Evolutionary conservation across 92 coral and sea anemone species (phyloP).

Genomic region (Parazoanthus darwini): DNA sequence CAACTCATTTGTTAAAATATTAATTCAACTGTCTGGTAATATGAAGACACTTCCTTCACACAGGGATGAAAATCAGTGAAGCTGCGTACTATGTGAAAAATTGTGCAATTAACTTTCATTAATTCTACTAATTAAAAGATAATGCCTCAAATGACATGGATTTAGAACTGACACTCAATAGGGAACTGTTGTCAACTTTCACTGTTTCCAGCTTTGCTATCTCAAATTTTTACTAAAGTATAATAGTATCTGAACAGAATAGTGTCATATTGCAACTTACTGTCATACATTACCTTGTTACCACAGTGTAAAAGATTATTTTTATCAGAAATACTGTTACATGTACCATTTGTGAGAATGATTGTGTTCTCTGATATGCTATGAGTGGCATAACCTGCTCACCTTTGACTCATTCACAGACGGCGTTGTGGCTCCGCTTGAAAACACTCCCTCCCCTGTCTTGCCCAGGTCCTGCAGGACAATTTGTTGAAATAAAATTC

Average conservation of each 20-base stretch:
- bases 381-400: neutral
- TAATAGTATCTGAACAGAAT: neutral
- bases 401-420: constrained; percentile 87
- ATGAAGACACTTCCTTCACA: too few relatives aligned
- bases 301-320: neutral
- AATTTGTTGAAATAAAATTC: neutral
- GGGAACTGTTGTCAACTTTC: too few relatives aligned
- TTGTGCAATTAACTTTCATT: too few relatives aligned
- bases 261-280: too few relatives aligned
- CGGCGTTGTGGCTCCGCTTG: constrained; percentile 97
- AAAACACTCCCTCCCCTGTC: constrained; percentile 79
- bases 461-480: constrained; percentile 65
- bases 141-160: too few relatives aligned
- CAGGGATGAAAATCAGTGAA: too few relatives aligned
- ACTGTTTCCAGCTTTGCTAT: neutral
- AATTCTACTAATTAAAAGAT: too few relatives aligned
- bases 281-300: too few relatives aligned
- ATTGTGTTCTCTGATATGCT: neutral
- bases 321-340: neutral
- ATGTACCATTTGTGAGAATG: neutral
- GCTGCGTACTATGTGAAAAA: too few relatives aligned
- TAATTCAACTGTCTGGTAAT: too few relatives aligned
- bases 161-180: too few relatives aligned
- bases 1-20: too few relatives aligned
- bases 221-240: neutral